Conservation (phyloP, 1,140 invertebrate genomes). For the Coenobita brevimanus region DNA sequence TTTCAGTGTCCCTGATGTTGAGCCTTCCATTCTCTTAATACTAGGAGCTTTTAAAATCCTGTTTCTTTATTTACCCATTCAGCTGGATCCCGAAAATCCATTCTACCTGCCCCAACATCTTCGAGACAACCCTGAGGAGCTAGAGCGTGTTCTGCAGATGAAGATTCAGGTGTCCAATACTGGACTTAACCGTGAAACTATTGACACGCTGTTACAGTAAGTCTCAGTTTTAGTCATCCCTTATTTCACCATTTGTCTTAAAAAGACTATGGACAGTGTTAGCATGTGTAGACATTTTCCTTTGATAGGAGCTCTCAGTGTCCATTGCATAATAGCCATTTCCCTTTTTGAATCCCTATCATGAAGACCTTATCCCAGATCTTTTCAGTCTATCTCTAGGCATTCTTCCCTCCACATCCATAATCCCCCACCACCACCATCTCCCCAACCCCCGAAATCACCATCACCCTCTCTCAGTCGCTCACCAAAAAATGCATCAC, state of each 20-base stretch:
- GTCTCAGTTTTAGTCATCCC: neutral
- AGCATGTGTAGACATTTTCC: too few species aligned
- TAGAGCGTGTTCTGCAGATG: constrained; percentile 40
- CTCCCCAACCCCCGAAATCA: too few species aligned
- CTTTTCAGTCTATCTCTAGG: too few species aligned
- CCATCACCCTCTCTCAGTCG: too few species aligned
- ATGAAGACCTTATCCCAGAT: too few species aligned
- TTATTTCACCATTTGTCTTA: neutral
- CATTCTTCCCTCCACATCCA: too few species aligned
- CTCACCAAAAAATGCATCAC: too few species aligned
- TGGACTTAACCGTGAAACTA: constrained; percentile 21
- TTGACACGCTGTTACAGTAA: constrained; percentile 59
- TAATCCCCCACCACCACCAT: too few species aligned
- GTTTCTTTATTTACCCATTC: neutral
- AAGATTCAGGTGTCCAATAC: constrained; percentile 28
- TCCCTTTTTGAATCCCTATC: too few species aligned
- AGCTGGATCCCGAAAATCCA: constrained; percentile 57
- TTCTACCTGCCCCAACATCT: constrained; percentile 60
- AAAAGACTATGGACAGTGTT: too few species aligned
- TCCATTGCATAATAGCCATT: too few species aligned
- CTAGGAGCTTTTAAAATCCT: neutral
- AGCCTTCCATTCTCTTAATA: neutral
- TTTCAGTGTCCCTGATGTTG: neutral
- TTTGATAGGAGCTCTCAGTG: too few species aligned
- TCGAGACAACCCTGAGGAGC: constrained; percentile 49